Evolutionary conservation across 2,888 invertebrate genomes (phyloP).

Genomic region (Macrophya annulata): DNA sequence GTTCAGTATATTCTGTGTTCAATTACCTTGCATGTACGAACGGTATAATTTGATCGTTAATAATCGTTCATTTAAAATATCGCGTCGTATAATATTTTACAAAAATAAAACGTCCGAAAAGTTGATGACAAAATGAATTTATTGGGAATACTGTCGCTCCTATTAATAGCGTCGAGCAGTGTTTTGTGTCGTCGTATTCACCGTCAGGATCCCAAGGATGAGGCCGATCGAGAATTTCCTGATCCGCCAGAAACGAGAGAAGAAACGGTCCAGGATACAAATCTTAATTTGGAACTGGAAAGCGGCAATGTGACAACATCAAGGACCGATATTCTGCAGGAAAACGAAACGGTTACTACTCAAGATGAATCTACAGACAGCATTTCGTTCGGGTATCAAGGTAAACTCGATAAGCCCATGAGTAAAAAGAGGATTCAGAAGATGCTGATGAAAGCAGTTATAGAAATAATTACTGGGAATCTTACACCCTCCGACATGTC

Average conservation of each 20-base stretch:
- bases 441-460: slow-evolving; percentile 76
- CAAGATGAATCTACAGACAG: slow-evolving; percentile 60
- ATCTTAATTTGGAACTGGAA: slow-evolving; percentile 49
- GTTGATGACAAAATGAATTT: slow-evolving; percentile 41
- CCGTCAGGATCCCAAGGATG: not conserved
- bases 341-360: not conserved
- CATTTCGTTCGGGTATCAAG: slow-evolving; percentile 59
- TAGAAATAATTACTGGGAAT: slow-evolving; percentile 76
- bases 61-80: not conserved
- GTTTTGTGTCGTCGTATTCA: slow-evolving; percentile 45
- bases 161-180: slow-evolving; percentile 39
- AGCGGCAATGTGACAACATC: slow-evolving; percentile 32
- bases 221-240: not conserved
- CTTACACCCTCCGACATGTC: slow-evolving; percentile 72
- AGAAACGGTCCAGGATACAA: not conserved
- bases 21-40: not conserved
- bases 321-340: not conserved
- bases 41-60: not conserved
- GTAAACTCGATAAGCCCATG: slow-evolving; percentile 59
- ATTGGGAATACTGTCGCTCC: slow-evolving; percentile 12
- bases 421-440: slow-evolving; percentile 72
- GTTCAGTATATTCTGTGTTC: not conserved
- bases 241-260: not conserved
- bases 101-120: not conserved
- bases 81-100: not conserved